Percentiles rank a stretch among this genome's conserved stretches.
Evolutionary conservation across 1,140 invertebrate species (phyloP).

Genomic region (Lordiphosa clarofinis): DNA sequence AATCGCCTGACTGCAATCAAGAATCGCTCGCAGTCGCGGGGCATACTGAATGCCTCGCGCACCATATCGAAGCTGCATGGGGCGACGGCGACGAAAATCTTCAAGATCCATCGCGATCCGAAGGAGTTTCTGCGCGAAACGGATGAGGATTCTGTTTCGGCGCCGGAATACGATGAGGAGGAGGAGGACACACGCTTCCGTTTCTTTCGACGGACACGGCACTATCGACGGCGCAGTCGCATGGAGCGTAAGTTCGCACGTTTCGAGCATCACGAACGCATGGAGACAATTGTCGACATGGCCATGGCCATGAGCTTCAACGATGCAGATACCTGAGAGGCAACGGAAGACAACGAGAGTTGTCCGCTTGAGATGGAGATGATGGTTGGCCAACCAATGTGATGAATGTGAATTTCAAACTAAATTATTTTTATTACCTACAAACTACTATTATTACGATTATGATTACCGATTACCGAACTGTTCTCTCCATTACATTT

Average conservation of each 20-base stretch:
- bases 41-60: conserved; percentile 66
- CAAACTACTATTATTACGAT: conserved; percentile 74
- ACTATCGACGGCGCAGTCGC: conserved; percentile 37
- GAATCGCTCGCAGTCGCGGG: conserved; percentile 55
- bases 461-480: conserved; percentile 69
- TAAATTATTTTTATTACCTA: conserved; percentile 77
- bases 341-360: conserved; percentile 7
- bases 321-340: conserved; percentile 68
- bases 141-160: conserved; percentile 75
- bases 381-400: conserved; percentile 70
- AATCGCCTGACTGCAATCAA: conserved; percentile 56
- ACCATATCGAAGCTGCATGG: conserved; percentile 67
- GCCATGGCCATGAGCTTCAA: conserved; percentile 69
- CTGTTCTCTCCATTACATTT: conserved; percentile 74
- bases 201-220: conserved; percentile 53
- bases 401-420: conserved; percentile 77
- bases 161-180: conserved; percentile 72
- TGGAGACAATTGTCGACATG: conserved; percentile 75
- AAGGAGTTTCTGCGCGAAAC: conserved; percentile 70
- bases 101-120: conserved; percentile 73
- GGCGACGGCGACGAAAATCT: conserved; percentile 60
- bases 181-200: conserved; percentile 67
- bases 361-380: conserved; percentile 18
- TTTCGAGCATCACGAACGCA: conserved; percentile 71
- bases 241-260: conserved; percentile 61